Percentiles rank a stretch among this genome's conserved stretches.
Conservation (phyloP, 2,888 invertebrate genomes). For the Mechanitis mazaeus region DNA sequence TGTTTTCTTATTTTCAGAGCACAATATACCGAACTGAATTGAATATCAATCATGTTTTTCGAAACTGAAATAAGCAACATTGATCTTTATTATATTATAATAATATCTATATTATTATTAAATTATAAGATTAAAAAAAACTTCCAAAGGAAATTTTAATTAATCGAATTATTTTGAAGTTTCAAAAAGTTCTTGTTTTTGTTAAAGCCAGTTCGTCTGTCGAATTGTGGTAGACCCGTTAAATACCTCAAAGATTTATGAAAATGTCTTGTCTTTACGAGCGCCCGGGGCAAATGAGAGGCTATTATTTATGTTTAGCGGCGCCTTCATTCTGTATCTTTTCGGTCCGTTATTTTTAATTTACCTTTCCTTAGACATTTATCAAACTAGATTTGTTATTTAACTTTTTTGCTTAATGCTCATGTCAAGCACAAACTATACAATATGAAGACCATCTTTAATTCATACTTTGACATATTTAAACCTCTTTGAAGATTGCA, state of each 20-base stretch:
- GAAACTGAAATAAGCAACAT: too few relatives aligned
- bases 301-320: conserved; percentile 21
- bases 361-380: conserved; percentile 12
- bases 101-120: too few relatives aligned
- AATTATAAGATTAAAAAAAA: too few relatives aligned
- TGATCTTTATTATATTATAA: too few relatives aligned
- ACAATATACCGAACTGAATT: too few relatives aligned
- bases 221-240: conserved; percentile 17
- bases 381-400: conserved; percentile 1
- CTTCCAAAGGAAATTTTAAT: neutral
- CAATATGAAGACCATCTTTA: too few relatives aligned
- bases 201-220: conserved; percentile 9
- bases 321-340: conserved; percentile 17
- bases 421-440: too few relatives aligned
- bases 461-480: too few relatives aligned
- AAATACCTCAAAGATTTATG: conserved; percentile 18
- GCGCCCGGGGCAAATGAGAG: conserved; percentile 18
- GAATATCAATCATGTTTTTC: too few relatives aligned
- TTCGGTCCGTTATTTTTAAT: conserved; percentile 19
- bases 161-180: neutral
- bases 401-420: too few relatives aligned
- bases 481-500: too few relatives aligned
- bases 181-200: neutral
- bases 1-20: too few relatives aligned
- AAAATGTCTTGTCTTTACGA: conserved; percentile 19